phyloP scores from a whole-genome alignment of 2,113 vertebrate species.

The Condylura cristata region DNA sequence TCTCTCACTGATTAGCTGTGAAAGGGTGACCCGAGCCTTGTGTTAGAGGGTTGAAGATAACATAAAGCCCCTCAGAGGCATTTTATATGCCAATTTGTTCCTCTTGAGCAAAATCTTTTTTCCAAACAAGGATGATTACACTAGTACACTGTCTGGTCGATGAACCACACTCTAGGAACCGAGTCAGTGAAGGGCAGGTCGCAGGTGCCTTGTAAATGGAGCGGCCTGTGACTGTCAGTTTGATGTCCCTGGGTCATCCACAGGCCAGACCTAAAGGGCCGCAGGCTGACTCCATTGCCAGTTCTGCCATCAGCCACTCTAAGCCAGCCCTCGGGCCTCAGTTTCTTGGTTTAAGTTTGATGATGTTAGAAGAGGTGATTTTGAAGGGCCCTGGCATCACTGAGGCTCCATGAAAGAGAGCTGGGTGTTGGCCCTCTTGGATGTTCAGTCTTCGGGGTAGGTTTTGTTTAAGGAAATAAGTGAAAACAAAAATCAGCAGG shows the following conservation, averaged over 20 bases:
- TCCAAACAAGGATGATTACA: background rate
- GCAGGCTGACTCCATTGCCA: background rate
- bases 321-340: background rate
- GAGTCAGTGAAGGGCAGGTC: background rate
- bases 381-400: background rate
- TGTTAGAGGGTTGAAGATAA: background rate
- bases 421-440: background rate
- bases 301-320: background rate
- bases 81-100: background rate
- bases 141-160: background rate
- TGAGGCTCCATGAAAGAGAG: background rate
- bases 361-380: background rate
- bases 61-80: background rate
- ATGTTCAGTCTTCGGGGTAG: background rate
- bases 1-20: background rate
- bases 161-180: background rate
- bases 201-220: background rate
- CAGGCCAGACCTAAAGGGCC: background rate
- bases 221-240: background rate
- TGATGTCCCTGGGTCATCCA: background rate
- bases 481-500: background rate
- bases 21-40: background rate
- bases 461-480: constrained; percentile 4
- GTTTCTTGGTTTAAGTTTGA: background rate
- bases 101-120: background rate